Evolutionary conservation across 1,140 invertebrate genomes (phyloP).

Genomic region (Tribolium madens): DNA sequence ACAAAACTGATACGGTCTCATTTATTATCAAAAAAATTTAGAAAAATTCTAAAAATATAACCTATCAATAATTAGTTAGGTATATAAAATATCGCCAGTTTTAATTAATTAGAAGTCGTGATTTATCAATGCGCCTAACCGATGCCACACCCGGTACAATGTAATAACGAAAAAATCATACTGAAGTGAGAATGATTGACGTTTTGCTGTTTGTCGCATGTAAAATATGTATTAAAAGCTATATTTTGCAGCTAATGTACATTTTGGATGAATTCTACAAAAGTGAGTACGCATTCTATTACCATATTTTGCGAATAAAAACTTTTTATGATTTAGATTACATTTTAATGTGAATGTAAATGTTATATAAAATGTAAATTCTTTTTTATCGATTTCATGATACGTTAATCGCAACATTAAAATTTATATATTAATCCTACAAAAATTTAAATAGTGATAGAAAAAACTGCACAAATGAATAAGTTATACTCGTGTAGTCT

Average conservation of each 20-base stretch:
- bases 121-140: too few relatives aligned
- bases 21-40: too few relatives aligned
- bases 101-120: too few relatives aligned
- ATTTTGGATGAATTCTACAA: not conserved
- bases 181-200: not conserved
- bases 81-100: too few relatives aligned
- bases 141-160: too few relatives aligned
- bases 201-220: not conserved
- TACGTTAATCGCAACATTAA: not conserved
- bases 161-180: not conserved
- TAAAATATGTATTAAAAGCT: not conserved
- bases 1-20: too few relatives aligned
- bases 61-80: too few relatives aligned
- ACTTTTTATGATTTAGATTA: not conserved
- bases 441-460: too few relatives aligned
- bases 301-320: not conserved
- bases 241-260: not conserved
- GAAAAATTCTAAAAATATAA: too few relatives aligned
- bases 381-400: not conserved
- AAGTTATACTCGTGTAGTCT: too few relatives aligned
- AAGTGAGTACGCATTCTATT: not conserved
- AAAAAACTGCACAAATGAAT: too few relatives aligned
- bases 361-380: not conserved
- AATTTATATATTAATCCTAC: too few relatives aligned
- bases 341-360: not conserved